Base-by-base conservation (phyloP, 2,888 invertebrate genomes). In the Cantharis flavilabris region DNA sequence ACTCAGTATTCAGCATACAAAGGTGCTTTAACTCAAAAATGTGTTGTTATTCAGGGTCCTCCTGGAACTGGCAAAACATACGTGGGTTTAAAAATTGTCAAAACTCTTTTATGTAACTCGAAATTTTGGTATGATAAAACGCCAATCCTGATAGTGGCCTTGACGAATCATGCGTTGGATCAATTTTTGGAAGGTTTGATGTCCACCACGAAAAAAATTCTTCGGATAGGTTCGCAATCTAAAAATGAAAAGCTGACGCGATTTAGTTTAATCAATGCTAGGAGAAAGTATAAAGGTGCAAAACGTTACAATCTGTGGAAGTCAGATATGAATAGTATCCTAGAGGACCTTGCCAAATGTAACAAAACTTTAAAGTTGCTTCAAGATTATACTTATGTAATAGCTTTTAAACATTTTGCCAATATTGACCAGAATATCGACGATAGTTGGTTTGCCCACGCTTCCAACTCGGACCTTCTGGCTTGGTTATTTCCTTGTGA, bases 141-240 rank as follows among this genome's bases (percentile, higher is more conserved):
- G 3, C 94, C 94, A 0, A 93, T 96, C 86, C 88, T 96, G 9
- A 89, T 97, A 0, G 92, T 97, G 18, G 95, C 96, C 83, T 95
- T 93, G 86, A 96, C 96, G 10, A 97, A 97, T 89, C 95, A 96
- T 86, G 96, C 96, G 9, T 88, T 97, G 65, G 97, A 97, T 88
- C 96, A 96, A 85, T 96, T 97, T 85, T 87, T 97, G 49, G 93
- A 95, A 85, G 94, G 94, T 10, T 89, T 95, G 10, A 84, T 93
- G 0, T 83, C 87, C 26, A 88, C 91, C 2, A 94, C 94, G 0
- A 84, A 90, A 0, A 90, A 90, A 76, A 90, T 96, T 76, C 89
- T 95, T 2, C 90, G 95, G 76, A 89, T 96, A 73, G 95, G 96
- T 0, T 91, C 92, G 30, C 93, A 93, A 83, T 92, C 93, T 3